Conservation (phyloP, 2,113 vertebrate genomes). For the Telmatochromis brichardi region DNA sequence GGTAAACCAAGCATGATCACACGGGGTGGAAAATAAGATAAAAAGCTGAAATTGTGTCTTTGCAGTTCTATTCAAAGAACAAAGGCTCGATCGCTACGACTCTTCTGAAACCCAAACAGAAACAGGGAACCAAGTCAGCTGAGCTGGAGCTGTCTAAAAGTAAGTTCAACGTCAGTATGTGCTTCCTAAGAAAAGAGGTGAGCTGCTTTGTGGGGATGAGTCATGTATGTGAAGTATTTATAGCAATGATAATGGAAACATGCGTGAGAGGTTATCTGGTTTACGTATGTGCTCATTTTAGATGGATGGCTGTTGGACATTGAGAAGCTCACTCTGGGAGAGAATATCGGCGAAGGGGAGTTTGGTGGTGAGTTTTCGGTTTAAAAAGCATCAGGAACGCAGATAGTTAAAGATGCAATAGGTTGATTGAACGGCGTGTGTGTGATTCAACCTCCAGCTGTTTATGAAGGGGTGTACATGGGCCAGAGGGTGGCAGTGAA, state of each 20-base stretch:
- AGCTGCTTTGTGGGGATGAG: background rate
- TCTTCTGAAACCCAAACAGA: slow-evolving; percentile 81
- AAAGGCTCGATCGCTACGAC: slow-evolving; percentile 82
- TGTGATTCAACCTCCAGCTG: slow-evolving; percentile 59
- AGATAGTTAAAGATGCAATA: background rate
- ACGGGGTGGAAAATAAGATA: fast-evolving
- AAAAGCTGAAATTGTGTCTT: background rate
- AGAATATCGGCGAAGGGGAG: slow-evolving; percentile 82
- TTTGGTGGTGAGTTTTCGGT: slow-evolving; percentile 78
- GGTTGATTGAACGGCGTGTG: background rate
- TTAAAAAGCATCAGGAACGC: background rate
- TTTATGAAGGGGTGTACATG: slow-evolving; percentile 82
- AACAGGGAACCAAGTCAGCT: slow-evolving; percentile 80
- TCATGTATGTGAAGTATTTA: background rate
- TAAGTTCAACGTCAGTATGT: slow-evolving; percentile 31
- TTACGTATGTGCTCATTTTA: slow-evolving; percentile 34
- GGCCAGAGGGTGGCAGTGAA: slow-evolving; percentile 89
- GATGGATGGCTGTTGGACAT: slow-evolving; percentile 87
- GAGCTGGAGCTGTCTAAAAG: slow-evolving; percentile 83
- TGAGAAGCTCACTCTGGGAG: slow-evolving; percentile 73
- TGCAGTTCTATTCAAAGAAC: slow-evolving; percentile 82
- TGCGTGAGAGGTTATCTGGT: background rate
- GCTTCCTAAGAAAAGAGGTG: background rate
- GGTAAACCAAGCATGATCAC: background rate
- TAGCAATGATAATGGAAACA: background rate